Evolutionary conservation across 2,888 invertebrate species (phyloP).

Genomic region (Andrena camellia): DNA sequence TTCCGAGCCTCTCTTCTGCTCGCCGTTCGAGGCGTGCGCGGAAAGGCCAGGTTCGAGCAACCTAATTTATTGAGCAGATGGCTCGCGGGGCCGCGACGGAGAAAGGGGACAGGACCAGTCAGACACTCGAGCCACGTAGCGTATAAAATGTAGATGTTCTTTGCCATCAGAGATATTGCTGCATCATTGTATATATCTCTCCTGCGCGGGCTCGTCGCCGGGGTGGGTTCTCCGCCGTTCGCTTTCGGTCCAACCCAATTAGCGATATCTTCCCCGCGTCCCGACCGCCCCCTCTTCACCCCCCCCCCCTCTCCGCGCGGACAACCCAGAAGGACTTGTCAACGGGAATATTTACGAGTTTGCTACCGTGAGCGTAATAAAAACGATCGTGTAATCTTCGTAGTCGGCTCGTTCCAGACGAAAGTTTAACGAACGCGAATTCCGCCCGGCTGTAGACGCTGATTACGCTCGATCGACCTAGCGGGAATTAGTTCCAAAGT

Average conservation of each 20-base stretch:
- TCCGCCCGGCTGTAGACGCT: neutral
- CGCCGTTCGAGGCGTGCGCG: constrained; percentile 49
- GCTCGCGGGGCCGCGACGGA: constrained; percentile 26
- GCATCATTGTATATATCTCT: constrained; percentile 60
- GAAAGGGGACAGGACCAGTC: constrained; percentile 34
- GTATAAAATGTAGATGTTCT: constrained; percentile 67
- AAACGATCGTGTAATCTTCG: constrained; percentile 35
- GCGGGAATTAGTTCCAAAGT: neutral
- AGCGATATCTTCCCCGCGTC: constrained; percentile 41
- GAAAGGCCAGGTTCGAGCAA: constrained; percentile 50
- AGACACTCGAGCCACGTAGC: constrained; percentile 56
- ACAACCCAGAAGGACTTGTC: constrained; percentile 26
- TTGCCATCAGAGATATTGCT: constrained; percentile 67
- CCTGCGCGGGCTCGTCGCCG: constrained; percentile 25
- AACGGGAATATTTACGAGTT: constrained; percentile 54
- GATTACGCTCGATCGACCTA: neutral
- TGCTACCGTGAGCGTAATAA: constrained; percentile 54
- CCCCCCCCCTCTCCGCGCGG: neutral
- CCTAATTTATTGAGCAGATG: constrained; percentile 68
- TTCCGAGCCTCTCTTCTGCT: neutral
- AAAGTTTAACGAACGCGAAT: constrained; percentile 6
- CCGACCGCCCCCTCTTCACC: neutral
- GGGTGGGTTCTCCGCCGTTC: constrained; percentile 36
- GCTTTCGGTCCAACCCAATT: constrained; percentile 55
- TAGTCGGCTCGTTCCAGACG: neutral